Base-by-base conservation (phyloP, 92 coral and sea anemone species). In the Phenganax subtilis region DNA sequence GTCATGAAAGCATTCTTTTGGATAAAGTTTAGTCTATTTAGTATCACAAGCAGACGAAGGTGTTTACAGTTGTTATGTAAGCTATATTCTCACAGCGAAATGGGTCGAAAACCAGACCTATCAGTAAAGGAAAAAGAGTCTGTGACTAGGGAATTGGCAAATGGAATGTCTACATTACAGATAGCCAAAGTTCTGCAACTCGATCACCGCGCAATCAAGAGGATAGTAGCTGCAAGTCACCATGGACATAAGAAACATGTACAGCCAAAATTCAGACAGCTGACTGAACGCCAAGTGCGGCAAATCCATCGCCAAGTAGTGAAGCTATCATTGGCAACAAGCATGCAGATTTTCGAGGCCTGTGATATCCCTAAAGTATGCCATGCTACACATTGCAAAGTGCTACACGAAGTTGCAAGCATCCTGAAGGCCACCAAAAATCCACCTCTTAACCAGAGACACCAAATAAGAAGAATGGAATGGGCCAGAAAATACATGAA, bases 321-420 rank as follows among this genome's bases (percentile, higher is more conserved):
- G 25, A 62, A 62, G 69, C 12, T 28, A 62, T 28, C 69, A 62
- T 62, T 62, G 25, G 69, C 69, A 0, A 62, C 69, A 62, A 10
- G 69, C 69, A 9, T 10, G 69, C 69, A 9, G 25, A 62, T 62
- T 12, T 62, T 62, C 20, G 69, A 62, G 14, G 75, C 75, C 55
- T 70, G 75, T 70, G 75, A 70, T 70, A 70, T 70, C 51, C 75
- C 75, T 51, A 70, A 70, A 17, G 52, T 70, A 30, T 70, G 53
- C 75, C 75, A 28, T 70, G 75, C 75, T 29, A 70, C 75, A 7
- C 55, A n/a, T 10, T 70, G 75, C 52, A 70, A 70, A 29, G 75
- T 52, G 52, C 17, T 70, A 51, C 52, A 52, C 9, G 52, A 29
- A 30, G 75, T 70, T 29, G 75, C 75, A 70, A 70, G 7, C 52